Evolutionary conservation across 2,888 invertebrate species (phyloP).

Genomic region (Cantharis rufa): DNA sequence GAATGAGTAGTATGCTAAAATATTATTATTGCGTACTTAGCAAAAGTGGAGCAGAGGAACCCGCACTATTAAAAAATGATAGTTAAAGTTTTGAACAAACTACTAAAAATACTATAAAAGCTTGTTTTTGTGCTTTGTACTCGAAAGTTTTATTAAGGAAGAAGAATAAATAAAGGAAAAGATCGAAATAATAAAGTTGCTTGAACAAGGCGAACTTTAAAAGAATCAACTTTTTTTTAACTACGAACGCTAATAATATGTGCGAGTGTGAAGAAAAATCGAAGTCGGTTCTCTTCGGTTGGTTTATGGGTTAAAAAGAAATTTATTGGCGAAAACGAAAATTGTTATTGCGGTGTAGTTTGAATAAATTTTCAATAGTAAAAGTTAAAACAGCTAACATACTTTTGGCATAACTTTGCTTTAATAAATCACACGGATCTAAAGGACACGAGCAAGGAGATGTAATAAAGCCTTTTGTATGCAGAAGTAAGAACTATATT

Average conservation of each 20-base stretch:
- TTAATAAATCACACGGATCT: slow-evolving; percentile 26
- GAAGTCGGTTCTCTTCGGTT: background rate
- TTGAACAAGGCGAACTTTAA: background rate
- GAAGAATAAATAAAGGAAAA: background rate
- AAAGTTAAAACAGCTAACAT: background rate
- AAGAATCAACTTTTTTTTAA: background rate
- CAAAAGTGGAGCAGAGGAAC: background rate
- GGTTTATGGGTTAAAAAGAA: background rate
- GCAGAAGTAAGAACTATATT: slow-evolving; percentile 26
- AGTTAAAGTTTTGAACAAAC: background rate
- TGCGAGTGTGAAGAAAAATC: background rate
- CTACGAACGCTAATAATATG: background rate
- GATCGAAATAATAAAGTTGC: background rate
- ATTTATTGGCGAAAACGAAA: background rate
- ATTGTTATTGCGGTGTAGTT: slow-evolving; percentile 1
- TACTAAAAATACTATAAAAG: background rate
- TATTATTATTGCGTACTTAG: background rate
- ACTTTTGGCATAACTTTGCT: slow-evolving; percentile 17
- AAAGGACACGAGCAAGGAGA: slow-evolving; percentile 21
- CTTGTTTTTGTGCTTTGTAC: background rate
- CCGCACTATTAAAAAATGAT: background rate
- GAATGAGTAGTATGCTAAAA: background rate
- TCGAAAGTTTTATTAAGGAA: background rate
- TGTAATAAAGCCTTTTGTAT: slow-evolving; percentile 28
- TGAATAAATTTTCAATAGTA: background rate